Evolutionary conservation across 64 coral and sea anemone species (phyloP).

Genomic region (Orbicella faveolata): DNA sequence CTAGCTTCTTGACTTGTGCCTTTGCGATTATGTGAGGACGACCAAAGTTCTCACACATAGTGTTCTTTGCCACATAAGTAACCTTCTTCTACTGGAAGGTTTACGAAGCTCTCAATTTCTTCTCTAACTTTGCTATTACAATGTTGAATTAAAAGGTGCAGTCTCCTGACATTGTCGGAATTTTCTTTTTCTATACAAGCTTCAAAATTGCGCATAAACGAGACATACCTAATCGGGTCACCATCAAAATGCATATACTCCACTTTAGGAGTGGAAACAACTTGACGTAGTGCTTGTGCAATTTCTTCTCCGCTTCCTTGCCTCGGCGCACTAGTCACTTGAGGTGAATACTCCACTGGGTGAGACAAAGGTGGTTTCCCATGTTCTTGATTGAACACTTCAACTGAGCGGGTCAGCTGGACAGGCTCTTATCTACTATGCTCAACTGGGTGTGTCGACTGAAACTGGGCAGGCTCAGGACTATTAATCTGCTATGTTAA

Average conservation of each 20-base stretch:
- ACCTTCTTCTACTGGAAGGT: neutral
- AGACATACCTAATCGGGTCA: conserved; percentile 4
- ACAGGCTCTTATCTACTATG: no score
- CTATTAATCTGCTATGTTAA: no score
- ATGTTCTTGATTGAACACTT: no score
- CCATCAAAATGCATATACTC: conserved; percentile 31
- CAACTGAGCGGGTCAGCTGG: no score
- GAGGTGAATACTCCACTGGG: no score
- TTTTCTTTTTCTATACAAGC: conserved; percentile 7
- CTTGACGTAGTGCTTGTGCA: conserved; percentile 26
- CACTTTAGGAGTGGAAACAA: conserved; percentile 48
- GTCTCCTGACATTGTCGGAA: neutral
- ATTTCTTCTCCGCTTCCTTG: conserved; percentile 30
- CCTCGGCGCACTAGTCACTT: neutral
- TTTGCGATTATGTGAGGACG: neutral
- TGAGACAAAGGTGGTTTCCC: no score
- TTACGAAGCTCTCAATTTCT: conserved; percentile 5
- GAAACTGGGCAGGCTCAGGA: no score
- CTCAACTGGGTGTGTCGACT: no score
- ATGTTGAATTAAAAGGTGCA: conserved; percentile 11
- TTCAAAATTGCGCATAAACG: conserved; percentile 26
- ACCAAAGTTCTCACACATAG: neutral
- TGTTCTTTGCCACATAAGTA: neutral
- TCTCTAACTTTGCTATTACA: conserved; percentile 17
- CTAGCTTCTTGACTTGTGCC: no score